Percentiles rank a stretch among this genome's conserved stretches.
phyloP scores from a whole-genome alignment of 2,888 invertebrate species.

The Selenia dentaria region DNA sequence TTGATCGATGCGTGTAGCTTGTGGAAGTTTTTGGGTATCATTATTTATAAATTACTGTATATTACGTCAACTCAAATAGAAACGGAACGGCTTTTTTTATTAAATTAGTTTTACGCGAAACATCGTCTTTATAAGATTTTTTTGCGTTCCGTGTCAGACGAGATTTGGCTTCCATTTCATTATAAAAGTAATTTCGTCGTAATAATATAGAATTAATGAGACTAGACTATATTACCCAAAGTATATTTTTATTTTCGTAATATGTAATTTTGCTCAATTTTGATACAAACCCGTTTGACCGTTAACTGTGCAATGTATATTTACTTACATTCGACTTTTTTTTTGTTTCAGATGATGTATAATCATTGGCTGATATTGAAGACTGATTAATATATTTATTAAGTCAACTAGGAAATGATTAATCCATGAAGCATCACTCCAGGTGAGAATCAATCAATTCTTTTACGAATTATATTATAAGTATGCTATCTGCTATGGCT shows the following conservation, averaged over 20 bases:
- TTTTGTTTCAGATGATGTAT: slow-evolving; percentile 72
- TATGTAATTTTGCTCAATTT: slow-evolving; percentile 54
- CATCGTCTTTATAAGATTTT: slow-evolving; percentile 61
- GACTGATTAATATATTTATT: slow-evolving; percentile 73
- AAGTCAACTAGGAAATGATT: slow-evolving; percentile 67
- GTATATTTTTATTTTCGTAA: slow-evolving; percentile 41
- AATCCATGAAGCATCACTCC: slow-evolving; percentile 61
- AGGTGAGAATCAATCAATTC: slow-evolving; percentile 52
- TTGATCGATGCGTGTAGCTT: slow-evolving; percentile 80
- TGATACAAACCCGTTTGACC: slow-evolving; percentile 43
- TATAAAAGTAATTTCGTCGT: slow-evolving; percentile 62
- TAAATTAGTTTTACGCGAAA: slow-evolving; percentile 71
- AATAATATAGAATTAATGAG: slow-evolving; percentile 52
- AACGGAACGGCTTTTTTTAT: slow-evolving; percentile 59
- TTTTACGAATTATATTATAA: not conserved
- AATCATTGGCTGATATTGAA: slow-evolving; percentile 65
- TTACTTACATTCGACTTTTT: slow-evolving; percentile 40
- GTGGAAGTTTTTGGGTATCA: slow-evolving; percentile 60
- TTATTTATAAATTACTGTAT: slow-evolving; percentile 78
- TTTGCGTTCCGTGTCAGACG: slow-evolving; percentile 37
- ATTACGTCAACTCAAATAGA: slow-evolving; percentile 73
- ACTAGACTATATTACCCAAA: slow-evolving; percentile 44
- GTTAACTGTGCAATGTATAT: slow-evolving; percentile 38
- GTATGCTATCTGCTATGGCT: too few relatives aligned
- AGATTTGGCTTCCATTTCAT: slow-evolving; percentile 48